phyloP scores from a whole-genome alignment of 2,113 vertebrate genomes.

The Nettapus auritus region DNA sequence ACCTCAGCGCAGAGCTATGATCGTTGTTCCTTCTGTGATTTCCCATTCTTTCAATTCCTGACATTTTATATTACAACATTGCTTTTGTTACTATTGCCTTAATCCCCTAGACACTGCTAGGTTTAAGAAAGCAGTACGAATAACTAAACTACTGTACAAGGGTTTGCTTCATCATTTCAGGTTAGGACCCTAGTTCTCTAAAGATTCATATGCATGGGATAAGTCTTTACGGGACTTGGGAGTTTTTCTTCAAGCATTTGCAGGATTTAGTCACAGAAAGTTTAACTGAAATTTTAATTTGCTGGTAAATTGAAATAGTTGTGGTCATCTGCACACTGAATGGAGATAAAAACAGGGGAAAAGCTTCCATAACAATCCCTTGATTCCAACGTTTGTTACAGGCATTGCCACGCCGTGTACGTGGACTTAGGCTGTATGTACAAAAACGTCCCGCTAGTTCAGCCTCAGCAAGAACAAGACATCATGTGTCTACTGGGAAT shows the following conservation, averaged over 20 bases:
- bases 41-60: constrained; percentile 28
- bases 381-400: neutral
- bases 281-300: neutral
- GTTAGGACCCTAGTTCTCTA: neutral
- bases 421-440: neutral
- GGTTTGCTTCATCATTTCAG: neutral
- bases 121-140: neutral
- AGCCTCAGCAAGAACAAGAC: neutral
- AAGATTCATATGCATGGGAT: neutral
- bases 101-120: neutral
- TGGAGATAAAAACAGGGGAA: neutral
- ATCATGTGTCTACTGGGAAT: neutral
- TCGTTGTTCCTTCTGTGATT: neutral
- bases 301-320: neutral
- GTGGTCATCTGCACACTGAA: neutral
- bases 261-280: neutral
- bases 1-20: constrained; percentile 10
- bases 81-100: neutral
- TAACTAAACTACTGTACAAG: neutral
- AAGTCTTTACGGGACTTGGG: neutral
- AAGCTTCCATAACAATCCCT: neutral
- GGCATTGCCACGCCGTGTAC: too few species aligned
- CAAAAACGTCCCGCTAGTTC: neutral
- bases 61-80: neutral
- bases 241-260: neutral